A percentile compares a stretch with the other conserved stretches of the same genome.
Evolutionary conservation across 2,888 invertebrate genomes (phyloP).

Genomic region (Drosophila limbata): DNA sequence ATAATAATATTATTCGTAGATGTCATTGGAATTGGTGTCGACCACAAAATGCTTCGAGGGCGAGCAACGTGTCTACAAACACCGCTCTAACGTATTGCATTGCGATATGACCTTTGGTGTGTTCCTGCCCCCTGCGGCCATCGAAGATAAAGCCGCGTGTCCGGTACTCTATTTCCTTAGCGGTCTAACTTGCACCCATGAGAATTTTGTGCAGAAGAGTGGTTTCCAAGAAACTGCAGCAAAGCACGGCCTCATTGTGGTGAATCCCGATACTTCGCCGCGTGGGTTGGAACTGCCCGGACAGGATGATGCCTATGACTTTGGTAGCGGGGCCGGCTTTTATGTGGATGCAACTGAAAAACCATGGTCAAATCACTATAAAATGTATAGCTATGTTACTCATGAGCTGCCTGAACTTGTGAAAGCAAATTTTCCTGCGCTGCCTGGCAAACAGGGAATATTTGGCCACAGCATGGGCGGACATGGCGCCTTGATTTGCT

Average conservation of each 20-base stretch:
- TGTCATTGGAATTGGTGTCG: constrained; percentile 79
- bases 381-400: constrained; percentile 98
- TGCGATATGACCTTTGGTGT: constrained; percentile 98
- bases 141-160: constrained; percentile 85
- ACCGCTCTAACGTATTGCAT: constrained; percentile 87
- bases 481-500: constrained; percentile 96
- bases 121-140: constrained; percentile 92
- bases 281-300: constrained; percentile 95
- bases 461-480: constrained; percentile 99
- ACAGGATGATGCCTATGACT: constrained; percentile 96
- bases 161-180: constrained; percentile 97
- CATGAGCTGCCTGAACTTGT: constrained; percentile 92
- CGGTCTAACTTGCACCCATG: constrained; percentile 96
- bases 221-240: constrained; percentile 97
- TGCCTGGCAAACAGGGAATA: constrained; percentile 89
- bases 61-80: constrained; percentile 83
- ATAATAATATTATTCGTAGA: constrained; percentile 33
- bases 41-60: constrained; percentile 77
- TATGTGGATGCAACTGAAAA: constrained; percentile 96
- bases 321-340: constrained; percentile 98
- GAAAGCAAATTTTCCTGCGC: constrained; percentile 90
- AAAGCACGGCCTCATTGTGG: constrained; percentile 93
- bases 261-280: constrained; percentile 98
- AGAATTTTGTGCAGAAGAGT: constrained; percentile 97
- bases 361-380: constrained; percentile 97